Conservation (phyloP, 2,797 vertebrate genomes). For the Brachyalestes nurse region DNA sequence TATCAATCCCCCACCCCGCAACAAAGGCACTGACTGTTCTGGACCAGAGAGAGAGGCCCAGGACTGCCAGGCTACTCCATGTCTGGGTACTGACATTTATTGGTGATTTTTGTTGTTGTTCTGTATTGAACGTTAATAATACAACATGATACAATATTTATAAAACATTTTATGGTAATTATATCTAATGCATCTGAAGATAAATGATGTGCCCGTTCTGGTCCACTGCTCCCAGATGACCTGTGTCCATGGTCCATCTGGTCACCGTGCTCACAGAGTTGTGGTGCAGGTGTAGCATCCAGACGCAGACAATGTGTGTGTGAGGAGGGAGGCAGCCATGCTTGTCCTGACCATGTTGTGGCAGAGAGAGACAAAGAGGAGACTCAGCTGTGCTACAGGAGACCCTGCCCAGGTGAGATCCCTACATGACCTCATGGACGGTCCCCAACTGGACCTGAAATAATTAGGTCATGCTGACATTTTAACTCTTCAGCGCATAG, state of each 20-base stretch:
- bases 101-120: neutral
- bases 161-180: neutral
- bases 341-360: slow-evolving; percentile 70
- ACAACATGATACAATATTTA: neutral
- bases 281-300: slow-evolving; percentile 80
- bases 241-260: slow-evolving; percentile 85
- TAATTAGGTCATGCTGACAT: neutral
- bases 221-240: slow-evolving; percentile 71
- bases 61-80: slow-evolving; percentile 73
- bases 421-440: neutral
- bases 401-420: slow-evolving; percentile 78
- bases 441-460: neutral
- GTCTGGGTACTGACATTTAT: slow-evolving; percentile 68
- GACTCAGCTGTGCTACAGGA: slow-evolving; percentile 80
- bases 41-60: slow-evolving; percentile 77
- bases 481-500: neutral
- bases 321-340: slow-evolving; percentile 62
- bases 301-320: slow-evolving; percentile 80
- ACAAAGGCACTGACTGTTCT: slow-evolving; percentile 73
- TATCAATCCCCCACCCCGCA: slow-evolving; percentile 77
- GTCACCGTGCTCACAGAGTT: slow-evolving; percentile 84
- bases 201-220: neutral
- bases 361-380: slow-evolving; percentile 67
- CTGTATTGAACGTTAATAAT: neutral
- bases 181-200: neutral